phyloP scores from a whole-genome alignment of 2,797 vertebrate species.

The Coregonus ussuriensis region DNA sequence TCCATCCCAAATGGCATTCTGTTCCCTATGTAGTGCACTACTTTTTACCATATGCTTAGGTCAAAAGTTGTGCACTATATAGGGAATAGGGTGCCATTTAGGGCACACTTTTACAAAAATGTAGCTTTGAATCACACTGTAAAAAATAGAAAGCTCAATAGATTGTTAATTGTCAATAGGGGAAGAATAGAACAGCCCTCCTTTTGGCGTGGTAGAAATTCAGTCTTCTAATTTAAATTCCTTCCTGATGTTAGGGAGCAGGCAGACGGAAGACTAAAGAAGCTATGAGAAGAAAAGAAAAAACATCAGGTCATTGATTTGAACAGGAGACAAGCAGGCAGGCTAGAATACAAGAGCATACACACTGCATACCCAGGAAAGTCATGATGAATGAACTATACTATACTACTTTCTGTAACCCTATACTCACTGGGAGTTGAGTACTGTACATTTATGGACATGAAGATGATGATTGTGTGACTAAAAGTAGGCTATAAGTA shows the following conservation, averaged over 20 bases:
- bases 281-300: slow-evolving; percentile 76
- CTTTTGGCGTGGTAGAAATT: slow-evolving; percentile 69
- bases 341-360: not conserved
- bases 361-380: not conserved
- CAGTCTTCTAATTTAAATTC: slow-evolving; percentile 88
- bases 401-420: not conserved
- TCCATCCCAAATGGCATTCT: not conserved
- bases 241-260: slow-evolving; percentile 87
- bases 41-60: not conserved
- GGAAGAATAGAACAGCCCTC: slow-evolving; percentile 34
- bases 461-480: not conserved
- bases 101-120: slow-evolving; percentile 46
- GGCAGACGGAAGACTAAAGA: slow-evolving; percentile 86
- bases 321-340: not conserved
- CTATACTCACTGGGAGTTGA: not conserved
- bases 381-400: not conserved
- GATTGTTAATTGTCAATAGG: slow-evolving; percentile 45
- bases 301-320: slow-evolving; percentile 56
- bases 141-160: slow-evolving; percentile 59
- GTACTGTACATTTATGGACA: not conserved
- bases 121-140: slow-evolving; percentile 50
- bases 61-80: not conserved
- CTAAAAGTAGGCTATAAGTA: not conserved
- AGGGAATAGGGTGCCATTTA: not conserved
- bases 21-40: not conserved